Evolutionary conservation across 2,113 vertebrate genomes (phyloP).

Genomic region (Lipophrys pholis): DNA sequence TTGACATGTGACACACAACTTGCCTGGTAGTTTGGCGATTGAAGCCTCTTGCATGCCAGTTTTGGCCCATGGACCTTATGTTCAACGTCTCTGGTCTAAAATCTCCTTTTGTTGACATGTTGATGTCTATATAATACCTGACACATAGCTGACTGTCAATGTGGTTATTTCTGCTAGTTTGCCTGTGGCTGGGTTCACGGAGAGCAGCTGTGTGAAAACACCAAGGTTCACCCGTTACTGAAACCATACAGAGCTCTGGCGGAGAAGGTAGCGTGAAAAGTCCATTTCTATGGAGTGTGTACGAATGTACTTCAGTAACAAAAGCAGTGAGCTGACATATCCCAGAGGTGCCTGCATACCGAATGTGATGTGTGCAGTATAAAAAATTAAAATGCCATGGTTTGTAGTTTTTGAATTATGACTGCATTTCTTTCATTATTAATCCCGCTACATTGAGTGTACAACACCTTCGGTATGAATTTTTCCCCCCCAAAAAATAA

Average conservation of each 20-base stretch:
- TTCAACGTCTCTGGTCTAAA: no score
- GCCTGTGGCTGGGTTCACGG: slow-evolving; percentile 95
- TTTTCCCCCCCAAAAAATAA: no score
- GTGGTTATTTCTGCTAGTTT: slow-evolving; percentile 84
- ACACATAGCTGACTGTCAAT: slow-evolving; percentile 23
- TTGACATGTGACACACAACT: no score
- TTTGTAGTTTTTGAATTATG: slow-evolving; percentile 17
- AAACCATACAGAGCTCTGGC: slow-evolving; percentile 94
- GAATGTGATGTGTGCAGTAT: slow-evolving; percentile 33
- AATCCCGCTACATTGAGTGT: not conserved
- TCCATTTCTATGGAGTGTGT: slow-evolving; percentile 11
- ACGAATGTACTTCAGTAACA: not conserved
- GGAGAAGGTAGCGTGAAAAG: slow-evolving; percentile 88
- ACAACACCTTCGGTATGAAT: not conserved
- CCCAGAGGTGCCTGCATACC: slow-evolving; percentile 31
- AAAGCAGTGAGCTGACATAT: slow-evolving; percentile 26
- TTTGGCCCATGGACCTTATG: no score
- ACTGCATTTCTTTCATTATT: not conserved
- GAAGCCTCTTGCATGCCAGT: no score
- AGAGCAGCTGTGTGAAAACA: slow-evolving; percentile 91
- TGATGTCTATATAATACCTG: slow-evolving; percentile 12
- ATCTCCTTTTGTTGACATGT: not conserved
- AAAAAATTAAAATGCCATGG: slow-evolving; percentile 43
- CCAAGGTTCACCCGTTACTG: slow-evolving; percentile 93
- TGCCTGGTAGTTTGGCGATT: no score